Evolutionary conservation across 2,888 invertebrate species (phyloP).

Genomic region (Caradrina kadenii): DNA sequence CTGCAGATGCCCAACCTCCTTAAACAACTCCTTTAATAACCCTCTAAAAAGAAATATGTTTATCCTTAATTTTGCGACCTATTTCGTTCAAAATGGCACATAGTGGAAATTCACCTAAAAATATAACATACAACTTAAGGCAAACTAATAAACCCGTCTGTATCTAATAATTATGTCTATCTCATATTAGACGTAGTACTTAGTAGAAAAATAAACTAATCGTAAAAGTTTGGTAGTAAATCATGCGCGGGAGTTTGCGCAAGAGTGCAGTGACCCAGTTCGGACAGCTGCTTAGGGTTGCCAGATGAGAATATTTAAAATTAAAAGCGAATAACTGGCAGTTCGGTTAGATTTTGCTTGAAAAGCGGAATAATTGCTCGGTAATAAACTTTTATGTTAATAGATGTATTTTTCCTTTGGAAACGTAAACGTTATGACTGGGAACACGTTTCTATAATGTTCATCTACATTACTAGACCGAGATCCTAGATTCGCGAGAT

Average conservation of each 20-base stretch:
- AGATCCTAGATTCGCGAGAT: too few relatives aligned
- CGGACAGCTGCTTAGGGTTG: constrained; percentile 50
- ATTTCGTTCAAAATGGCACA: constrained; percentile 3
- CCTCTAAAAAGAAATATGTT: background rate
- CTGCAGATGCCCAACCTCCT: background rate
- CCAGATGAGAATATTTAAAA: constrained; percentile 33
- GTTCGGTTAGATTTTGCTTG: constrained; percentile 26
- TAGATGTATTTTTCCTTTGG: constrained; percentile 22
- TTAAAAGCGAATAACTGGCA: constrained; percentile 33
- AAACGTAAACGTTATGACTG: constrained; percentile 6
- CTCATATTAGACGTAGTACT: constrained; percentile 37
- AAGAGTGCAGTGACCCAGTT: constrained; percentile 62
- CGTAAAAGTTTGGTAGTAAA: constrained; percentile 56
- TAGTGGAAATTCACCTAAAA: too few relatives aligned
- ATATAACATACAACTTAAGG: background rate
- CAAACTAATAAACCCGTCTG: constrained; percentile 1
- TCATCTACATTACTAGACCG: too few relatives aligned
- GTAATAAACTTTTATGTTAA: constrained; percentile 27
- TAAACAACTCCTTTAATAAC: background rate
- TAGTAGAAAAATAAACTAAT: constrained; percentile 55
- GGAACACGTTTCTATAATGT: background rate
- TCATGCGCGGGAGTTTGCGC: constrained; percentile 51
- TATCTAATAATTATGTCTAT: constrained; percentile 25
- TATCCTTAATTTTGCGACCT: background rate
- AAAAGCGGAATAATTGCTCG: constrained; percentile 36